Conservation (phyloP, 2,888 invertebrate genomes). For the Neuroscelio doddi region DNA sequence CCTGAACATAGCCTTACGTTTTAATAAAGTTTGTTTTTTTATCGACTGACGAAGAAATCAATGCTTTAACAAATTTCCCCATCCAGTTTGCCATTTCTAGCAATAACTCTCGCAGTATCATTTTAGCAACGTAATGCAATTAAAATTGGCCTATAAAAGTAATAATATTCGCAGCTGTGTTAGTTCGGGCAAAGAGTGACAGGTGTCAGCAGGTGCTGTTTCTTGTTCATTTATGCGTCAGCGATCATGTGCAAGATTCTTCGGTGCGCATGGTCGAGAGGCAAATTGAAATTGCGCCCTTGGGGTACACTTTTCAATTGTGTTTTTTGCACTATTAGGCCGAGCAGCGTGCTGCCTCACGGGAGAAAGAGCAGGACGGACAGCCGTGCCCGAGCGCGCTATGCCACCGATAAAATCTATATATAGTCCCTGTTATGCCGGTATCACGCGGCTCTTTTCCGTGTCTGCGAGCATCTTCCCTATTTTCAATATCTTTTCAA, state of each 20-base stretch:
- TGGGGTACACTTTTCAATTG: slow-evolving; percentile 41
- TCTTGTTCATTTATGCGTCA: slow-evolving; percentile 2
- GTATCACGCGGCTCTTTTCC: neutral
- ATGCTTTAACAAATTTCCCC: no score
- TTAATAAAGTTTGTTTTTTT: no score
- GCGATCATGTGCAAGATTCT: neutral
- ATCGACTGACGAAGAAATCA: no score
- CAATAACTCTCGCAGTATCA: no score
- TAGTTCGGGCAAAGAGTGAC: slow-evolving; percentile 18
- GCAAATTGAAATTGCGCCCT: slow-evolving; percentile 56
- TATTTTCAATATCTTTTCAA: no score
- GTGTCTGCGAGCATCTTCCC: no score
- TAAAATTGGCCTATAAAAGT: no score
- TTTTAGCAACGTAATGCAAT: no score
- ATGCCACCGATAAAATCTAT: slow-evolving; percentile 16
- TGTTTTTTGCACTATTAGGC: slow-evolving; percentile 28
- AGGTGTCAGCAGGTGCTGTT: slow-evolving; percentile 41
- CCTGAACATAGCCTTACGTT: no score
- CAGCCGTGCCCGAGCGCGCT: no score
- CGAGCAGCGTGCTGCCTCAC: slow-evolving; percentile 2
- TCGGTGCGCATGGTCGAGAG: slow-evolving; percentile 14
- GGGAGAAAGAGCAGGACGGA: slow-evolving; percentile 6
- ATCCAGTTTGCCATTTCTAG: no score
- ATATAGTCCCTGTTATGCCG: slow-evolving; percentile 5
- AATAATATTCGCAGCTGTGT: slow-evolving; percentile 39